Percentiles rank a stretch among this genome's conserved stretches.
Conservation (phyloP, 2,888 invertebrate species). For the Drosophila multiciliata region DNA sequence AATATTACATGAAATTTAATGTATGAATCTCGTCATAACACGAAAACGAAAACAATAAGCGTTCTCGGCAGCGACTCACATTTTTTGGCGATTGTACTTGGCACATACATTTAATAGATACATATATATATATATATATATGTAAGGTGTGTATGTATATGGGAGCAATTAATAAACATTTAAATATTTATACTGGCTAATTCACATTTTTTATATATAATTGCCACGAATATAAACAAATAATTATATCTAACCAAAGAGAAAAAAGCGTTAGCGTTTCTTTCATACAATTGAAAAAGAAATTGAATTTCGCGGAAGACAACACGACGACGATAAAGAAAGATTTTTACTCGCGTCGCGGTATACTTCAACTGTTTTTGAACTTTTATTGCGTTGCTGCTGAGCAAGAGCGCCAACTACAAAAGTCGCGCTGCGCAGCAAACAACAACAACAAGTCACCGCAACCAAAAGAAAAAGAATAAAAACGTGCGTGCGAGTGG, state of each 20-base stretch:
- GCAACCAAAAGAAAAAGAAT: conserved; percentile 43
- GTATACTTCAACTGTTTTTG: conserved; percentile 80
- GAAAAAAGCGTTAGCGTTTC: conserved; percentile 52
- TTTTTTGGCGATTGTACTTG: conserved; percentile 34
- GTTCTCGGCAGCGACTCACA: conserved; percentile 44
- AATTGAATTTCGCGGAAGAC: conserved; percentile 73
- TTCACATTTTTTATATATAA: conserved; percentile 15
- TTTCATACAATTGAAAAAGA: conserved; percentile 59
- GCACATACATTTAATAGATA: conserved; percentile 12
- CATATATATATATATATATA: conserved; percentile 2
- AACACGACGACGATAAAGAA: conserved; percentile 72
- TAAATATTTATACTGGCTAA: conserved; percentile 25
- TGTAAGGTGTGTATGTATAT: conserved; percentile 32
- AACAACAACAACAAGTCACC: conserved; percentile 61
- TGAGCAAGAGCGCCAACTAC: conserved; percentile 77
- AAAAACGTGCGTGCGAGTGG: conserved; percentile 54
- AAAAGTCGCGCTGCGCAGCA: conserved; percentile 63
- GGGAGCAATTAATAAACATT: conserved; percentile 36
- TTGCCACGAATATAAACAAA: conserved; percentile 38
- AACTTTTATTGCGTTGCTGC: conserved; percentile 81
- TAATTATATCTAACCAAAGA: conserved; percentile 46
- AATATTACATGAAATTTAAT: conserved; percentile 19
- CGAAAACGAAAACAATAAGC: conserved; percentile 29
- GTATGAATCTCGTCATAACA: conserved; percentile 26
- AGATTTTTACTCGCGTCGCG: conserved; percentile 82